These are phyloP conservation scores for Trichosurus vulpecula DNA, from an alignment of 2,797 vertebrate species.

Conservation along the genomic window DNA sequence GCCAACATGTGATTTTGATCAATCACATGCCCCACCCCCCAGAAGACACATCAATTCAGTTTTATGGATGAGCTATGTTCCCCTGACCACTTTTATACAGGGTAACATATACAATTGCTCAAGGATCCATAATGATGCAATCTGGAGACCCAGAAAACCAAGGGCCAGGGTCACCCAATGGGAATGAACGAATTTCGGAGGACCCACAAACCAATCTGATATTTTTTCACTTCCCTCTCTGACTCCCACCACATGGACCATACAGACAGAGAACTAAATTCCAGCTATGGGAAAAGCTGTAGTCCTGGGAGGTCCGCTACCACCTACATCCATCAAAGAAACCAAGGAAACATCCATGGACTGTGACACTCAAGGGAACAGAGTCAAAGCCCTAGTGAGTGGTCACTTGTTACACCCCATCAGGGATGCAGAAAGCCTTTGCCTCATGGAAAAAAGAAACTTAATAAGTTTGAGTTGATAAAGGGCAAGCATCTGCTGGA, in stretches of 20 bases:
- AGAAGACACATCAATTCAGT: background rate
- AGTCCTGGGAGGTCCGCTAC: conserved; percentile 37
- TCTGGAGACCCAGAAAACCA: background rate
- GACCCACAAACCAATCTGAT: background rate
- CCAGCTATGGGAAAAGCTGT: background rate
- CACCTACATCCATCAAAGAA: conserved; percentile 23
- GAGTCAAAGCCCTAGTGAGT: background rate
- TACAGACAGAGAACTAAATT: background rate
- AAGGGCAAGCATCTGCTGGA: background rate
- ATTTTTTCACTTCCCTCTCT: accelerated
- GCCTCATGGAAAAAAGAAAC: background rate
- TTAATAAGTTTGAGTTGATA: background rate
- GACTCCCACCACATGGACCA: conserved; percentile 20
- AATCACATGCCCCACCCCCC: background rate
- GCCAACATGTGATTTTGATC: background rate
- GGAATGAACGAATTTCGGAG: background rate
- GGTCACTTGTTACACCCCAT: accelerated
- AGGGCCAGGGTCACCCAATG: background rate
- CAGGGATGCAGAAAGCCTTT: background rate
- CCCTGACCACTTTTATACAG: conserved; percentile 14
- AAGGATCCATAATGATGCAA: background rate
- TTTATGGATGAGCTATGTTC: conserved; percentile 8
- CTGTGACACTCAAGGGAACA: conserved; percentile 6
- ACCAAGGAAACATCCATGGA: conserved; percentile 33
- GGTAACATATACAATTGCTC: background rate